Evolutionary conservation across 1,140 invertebrate species (phyloP), one percentile per base, ranked within the genome.

Genomic region (Sminthurides bifidus): DNA sequence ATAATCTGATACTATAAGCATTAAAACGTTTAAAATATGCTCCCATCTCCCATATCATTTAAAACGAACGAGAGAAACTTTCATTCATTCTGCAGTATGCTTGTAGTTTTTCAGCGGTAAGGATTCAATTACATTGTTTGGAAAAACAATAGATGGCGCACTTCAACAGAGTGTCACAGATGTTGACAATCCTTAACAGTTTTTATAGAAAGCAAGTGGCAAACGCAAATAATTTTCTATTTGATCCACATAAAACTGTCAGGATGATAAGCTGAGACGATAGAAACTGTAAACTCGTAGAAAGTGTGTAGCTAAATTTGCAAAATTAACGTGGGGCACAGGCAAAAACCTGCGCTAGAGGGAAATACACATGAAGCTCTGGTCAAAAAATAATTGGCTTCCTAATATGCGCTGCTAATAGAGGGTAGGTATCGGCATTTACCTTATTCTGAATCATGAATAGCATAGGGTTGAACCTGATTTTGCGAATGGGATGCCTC

Each of bases 401-500:
- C 10, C 33, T 12, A 37, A 37, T 37, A 12, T 17, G 33, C 10
- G 12, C 17, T 37, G 33, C 33, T 12, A 12, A 37, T 17, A 37
- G 10, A 12, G 17, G 33, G 17, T 12, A 12, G 17, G 17, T 12
- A 37, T 37, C n/a, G 33, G 33, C 17, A 12, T 17, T 37, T 12
- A 37, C 33, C 33, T 44, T 44, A 12, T 30, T 6, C 5, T 31
- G 6, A 10, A 50, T 17, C 3, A 84, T 84, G 81, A 83, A 84
- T 66, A 77, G 79, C 55, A 68, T 84, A 58, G 82, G 81, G 52
- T 75, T 82, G 66, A 80, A 75, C 66, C 71, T 82, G 58, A 78
- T 83, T 65, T 72, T 83, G 49, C 81, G 79, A 75, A 83, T 85
- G 77, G 85, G 85, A 27, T 89, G 85, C 69, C 73, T 85, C 21